Percentiles rank a stretch among this genome's conserved stretches.
Conservation (phyloP, 2,888 invertebrate species). For the Lymantria dispar region DNA sequence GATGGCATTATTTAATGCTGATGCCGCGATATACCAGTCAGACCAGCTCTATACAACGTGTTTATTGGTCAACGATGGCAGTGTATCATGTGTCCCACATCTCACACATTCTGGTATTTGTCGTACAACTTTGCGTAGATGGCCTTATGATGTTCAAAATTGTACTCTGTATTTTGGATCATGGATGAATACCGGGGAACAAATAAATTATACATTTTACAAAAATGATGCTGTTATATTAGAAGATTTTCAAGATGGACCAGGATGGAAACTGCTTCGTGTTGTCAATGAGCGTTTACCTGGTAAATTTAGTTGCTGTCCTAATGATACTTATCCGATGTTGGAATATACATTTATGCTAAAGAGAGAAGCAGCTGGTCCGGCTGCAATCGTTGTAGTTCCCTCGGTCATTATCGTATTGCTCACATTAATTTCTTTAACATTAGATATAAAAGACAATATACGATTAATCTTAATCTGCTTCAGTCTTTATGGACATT, state of each 20-base stretch:
- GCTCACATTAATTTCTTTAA: conserved; percentile 81
- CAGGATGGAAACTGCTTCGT: conserved; percentile 82
- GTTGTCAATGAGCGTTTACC: conserved; percentile 64
- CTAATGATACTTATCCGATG: conserved; percentile 84
- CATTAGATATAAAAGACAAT: conserved; percentile 80
- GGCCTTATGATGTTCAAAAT: conserved; percentile 86
- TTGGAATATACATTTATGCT: conserved; percentile 81
- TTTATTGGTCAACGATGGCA: conserved; percentile 74
- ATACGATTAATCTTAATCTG: conserved; percentile 81
- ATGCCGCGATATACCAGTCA: conserved; percentile 53
- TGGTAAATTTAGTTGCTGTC: conserved; percentile 77
- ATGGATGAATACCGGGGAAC: conserved; percentile 86
- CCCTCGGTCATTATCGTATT: conserved; percentile 80
- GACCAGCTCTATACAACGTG: conserved; percentile 76
- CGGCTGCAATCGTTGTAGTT: conserved; percentile 80
- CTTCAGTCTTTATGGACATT: conserved; percentile 84
- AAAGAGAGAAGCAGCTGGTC: conserved; percentile 81
- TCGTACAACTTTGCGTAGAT: conserved; percentile 78
- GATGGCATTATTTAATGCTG: conserved; percentile 87
- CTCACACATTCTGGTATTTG: conserved; percentile 82
- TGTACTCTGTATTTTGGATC: conserved; percentile 85
- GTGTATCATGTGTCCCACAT: conserved; percentile 84
- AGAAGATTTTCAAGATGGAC: conserved; percentile 77
- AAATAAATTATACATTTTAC: conserved; percentile 78
- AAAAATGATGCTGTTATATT: conserved; percentile 53